Evolutionary conservation across 2,113 vertebrate genomes (phyloP).

Genomic region (Muntiacus muntjak): DNA sequence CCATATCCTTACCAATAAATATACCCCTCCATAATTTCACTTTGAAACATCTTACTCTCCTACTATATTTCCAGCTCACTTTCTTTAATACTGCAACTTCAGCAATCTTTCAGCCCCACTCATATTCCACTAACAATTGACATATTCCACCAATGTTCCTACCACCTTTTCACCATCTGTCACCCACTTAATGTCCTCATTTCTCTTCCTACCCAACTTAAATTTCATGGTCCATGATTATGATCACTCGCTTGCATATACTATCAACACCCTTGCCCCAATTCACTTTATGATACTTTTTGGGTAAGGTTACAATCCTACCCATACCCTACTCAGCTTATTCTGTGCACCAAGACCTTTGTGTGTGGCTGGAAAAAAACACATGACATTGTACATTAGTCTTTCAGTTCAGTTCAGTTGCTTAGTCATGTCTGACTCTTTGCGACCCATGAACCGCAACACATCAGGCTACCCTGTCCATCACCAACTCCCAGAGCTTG

Average conservation of each 20-base stretch:
- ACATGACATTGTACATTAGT: not conserved
- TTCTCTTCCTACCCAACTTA: not conserved
- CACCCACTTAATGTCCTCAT: not conserved
- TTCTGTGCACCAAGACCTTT: not conserved
- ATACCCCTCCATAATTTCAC: not conserved
- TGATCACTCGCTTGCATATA: not conserved
- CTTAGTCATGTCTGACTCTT: not conserved
- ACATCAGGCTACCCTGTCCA: not conserved
- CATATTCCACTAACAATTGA: not conserved
- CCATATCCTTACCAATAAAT: not conserved
- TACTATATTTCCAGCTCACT: not conserved
- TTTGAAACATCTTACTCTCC: not conserved
- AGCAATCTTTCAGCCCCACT: not conserved
- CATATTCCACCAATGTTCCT: not conserved
- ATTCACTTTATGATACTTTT: not conserved
- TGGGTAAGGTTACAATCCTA: not conserved
- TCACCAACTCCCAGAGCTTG: not conserved
- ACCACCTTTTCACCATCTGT: not conserved
- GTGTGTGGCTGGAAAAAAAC: not conserved
- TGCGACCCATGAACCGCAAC: fast-evolving
- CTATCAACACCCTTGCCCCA: not conserved
- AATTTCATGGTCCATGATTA: not conserved
- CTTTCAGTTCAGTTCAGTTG: not conserved
- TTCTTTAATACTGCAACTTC: not conserved
- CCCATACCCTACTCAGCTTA: not conserved